Base-by-base conservation (phyloP, 2,113 vertebrate species). In the Gambusia affinis region DNA sequence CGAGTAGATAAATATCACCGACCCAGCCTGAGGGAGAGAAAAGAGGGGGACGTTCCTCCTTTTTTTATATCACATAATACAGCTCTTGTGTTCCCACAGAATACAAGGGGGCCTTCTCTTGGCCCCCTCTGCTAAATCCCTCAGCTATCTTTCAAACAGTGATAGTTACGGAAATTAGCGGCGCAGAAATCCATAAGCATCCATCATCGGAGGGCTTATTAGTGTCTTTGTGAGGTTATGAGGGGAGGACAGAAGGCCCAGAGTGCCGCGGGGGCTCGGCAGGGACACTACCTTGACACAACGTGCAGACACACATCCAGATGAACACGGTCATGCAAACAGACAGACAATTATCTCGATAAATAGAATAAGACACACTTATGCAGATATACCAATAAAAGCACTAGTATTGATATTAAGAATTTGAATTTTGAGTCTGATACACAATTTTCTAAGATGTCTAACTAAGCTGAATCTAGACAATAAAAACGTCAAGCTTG, bases 161-260 rank as follows among this genome's bases (percentile, higher is more conserved):
- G 95, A 97, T 97, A 96, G 97, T 98, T 97, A 98, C 95, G 96
- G 97, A 99, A 99, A 99, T 97, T 97, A 98, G 96, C 91, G 37
- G 95, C 89, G 93, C 96, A 97, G 96, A 98, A 98, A 98, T 95
- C 95, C 96, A 92, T 92, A 91, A 96, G 93, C 94, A 91, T 98
- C 98, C 95, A 90, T 99, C 97, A 96, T 95, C 98, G 6, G 91
- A 92, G 92, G 91, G 81, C 95, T 99, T 97, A 99, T 99, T 99
- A 98, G 93, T 95, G 95, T 95, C 96, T 95, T 94, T 88, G 91
- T 85, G 51, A 89, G 81, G 94, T 91, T 92, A 95, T 93, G 93
- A 95, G 93, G 92, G 90, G 86, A 89, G 93, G 90, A 92, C 89
- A 80, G 85, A 85, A 87, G 94, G 89, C 85, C 86, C 60, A 15